A percentile compares a stretch with the other conserved stretches of the same genome.
These are phyloP conservation scores for Poeciliopsis retropinna DNA, from an alignment of 2,113 vertebrate species.

Conservation along the genomic window DNA sequence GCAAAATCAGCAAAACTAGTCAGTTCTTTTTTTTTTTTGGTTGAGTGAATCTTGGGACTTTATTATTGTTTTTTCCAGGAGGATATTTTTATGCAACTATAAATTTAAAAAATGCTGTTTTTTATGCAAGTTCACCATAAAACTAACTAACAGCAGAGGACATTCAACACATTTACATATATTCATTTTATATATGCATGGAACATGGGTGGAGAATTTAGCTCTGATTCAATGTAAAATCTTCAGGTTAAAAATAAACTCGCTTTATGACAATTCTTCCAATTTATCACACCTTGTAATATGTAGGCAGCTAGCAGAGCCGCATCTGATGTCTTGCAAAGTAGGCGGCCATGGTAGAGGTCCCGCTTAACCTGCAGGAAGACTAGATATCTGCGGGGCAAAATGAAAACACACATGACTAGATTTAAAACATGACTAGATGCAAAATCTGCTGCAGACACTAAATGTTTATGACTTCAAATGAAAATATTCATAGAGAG, in stretches of 20 bases:
- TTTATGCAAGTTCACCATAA: neutral
- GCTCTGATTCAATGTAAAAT: neutral
- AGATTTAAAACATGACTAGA: constrained; percentile 3
- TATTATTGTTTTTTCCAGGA: too few species aligned
- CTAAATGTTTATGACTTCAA: neutral
- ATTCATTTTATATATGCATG: neutral
- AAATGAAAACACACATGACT: constrained; percentile 40
- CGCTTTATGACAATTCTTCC: neutral
- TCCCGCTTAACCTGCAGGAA: constrained; percentile 99
- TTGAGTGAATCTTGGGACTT: neutral
- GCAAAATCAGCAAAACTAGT: neutral
- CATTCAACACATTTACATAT: neutral
- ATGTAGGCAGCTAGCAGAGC: constrained; percentile 94
- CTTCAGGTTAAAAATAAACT: neutral
- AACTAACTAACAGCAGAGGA: neutral
- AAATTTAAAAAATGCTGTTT: neutral
- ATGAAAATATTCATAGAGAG: neutral
- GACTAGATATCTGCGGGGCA: constrained; percentile 92
- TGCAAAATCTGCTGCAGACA: neutral
- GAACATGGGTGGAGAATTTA: neutral
- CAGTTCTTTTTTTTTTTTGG: neutral
- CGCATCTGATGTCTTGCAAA: constrained; percentile 96
- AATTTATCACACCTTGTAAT: constrained; percentile 87
- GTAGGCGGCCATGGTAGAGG: constrained; percentile 95
- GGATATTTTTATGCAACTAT: neutral